These are phyloP conservation scores for Pinna nobilis DNA, from an alignment of 1,140 invertebrate species.

Conservation along the genomic window DNA sequence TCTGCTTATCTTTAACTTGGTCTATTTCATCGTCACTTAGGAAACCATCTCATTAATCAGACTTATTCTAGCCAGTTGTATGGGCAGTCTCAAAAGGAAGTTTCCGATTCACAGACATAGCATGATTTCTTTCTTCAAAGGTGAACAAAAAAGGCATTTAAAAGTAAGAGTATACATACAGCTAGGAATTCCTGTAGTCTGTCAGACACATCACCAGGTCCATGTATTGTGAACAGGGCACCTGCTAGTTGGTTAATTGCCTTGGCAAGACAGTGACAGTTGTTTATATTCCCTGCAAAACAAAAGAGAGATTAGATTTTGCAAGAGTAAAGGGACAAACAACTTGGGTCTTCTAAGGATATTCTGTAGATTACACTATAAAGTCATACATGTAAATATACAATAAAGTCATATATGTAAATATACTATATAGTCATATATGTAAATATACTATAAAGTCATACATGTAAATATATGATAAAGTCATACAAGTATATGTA, in stretches of 20 bases:
- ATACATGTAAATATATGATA: no score
- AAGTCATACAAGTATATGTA: not conserved
- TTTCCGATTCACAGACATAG: not conserved
- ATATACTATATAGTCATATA: no score
- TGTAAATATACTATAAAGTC: not conserved
- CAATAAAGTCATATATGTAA: no score
- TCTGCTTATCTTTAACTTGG: no score
- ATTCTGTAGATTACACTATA: no score
- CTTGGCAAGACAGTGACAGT: slow-evolving; percentile 94
- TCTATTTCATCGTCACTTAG: no score
- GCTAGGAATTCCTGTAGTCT: slow-evolving; percentile 99
- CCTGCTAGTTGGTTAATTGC: slow-evolving; percentile 98
- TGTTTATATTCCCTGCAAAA: slow-evolving; percentile 94
- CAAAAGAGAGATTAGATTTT: no score
- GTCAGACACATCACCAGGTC: slow-evolving; percentile 95
- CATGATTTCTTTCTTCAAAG: not conserved
- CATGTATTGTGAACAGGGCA: slow-evolving; percentile 96
- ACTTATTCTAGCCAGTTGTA: no score
- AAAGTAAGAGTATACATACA: slow-evolving; percentile 77
- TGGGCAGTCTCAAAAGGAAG: no score
- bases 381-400: no score
- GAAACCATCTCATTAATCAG: no score
- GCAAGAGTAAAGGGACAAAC: not conserved
- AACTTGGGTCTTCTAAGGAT: no score
- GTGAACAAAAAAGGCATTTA: not conserved